Base-by-base conservation (phyloP, 2,888 invertebrate genomes). In the Agrochola lychnidis region DNA sequence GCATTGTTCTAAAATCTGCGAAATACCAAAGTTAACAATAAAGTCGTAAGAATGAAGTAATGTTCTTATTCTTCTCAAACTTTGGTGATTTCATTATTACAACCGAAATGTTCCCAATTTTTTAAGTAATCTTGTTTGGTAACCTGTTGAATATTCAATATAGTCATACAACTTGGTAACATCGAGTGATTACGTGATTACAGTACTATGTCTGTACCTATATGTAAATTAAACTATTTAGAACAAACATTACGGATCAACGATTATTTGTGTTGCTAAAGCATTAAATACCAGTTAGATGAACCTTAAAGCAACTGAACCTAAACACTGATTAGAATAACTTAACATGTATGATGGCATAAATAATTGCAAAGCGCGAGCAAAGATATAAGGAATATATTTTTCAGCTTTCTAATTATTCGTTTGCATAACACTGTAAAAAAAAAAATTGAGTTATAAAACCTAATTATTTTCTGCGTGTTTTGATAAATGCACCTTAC, bases 1-100 rank as follows among this genome's bases (percentile, higher is more conserved):
- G 75, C 84, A 85, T 87, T 89, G 88, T 88, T 88, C 71, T 82
- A 69, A 76, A 85, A 71, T 73, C 83, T 79, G 71, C 74, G 82
- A 85, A 89, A 89, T 78, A 78, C 70, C 78, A 78, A 88, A 83
- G 72, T 71, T 51, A 84, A 86, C 83, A 87, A 85, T 87, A 79
- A 82, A 82, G 72, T 83, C 51, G 74, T 88, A 81, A 88, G 59
- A 82, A 51, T 85, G 72, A 78, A 83, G 79, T 85, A 89, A 89
- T 85, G 63, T 76, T 81, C 67, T 64, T 73, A 83, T 89, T 87
- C 73, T 84, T 81, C 67, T 76, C 45, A 70, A 82, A 81, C 16
- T 80, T 83, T 81, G 64, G 79, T 86, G 67, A 80, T 85, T 82
- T 78, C 82, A 73, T 79, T 81, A 79, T 85, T 86, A 80, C 73